Base-by-base conservation (phyloP, 2,797 vertebrate genomes). In the Zalophus californianus region DNA sequence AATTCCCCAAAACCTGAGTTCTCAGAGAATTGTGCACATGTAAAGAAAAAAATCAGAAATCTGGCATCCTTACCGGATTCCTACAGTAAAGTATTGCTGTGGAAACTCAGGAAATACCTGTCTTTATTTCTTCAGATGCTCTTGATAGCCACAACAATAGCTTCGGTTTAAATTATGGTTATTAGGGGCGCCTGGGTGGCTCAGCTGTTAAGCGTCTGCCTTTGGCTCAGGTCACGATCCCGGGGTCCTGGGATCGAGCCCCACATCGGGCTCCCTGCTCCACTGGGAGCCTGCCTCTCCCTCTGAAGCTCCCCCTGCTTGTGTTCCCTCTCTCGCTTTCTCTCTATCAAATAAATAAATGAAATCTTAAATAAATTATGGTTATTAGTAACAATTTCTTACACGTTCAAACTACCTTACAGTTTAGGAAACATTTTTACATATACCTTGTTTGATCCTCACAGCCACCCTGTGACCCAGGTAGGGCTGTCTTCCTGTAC, bases 341-440 rank as follows among this genome's bases (percentile, higher is more conserved):
- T 44, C 44, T 44, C 44, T 44, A 1, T 44, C 44, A 44, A 44
- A 44, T 44, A 44, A 44, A 44, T 44, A 44, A 44, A 44, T 44
- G 9, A 44, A 44, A 44, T 44, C 44, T 44, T 44, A 44, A 44
- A 44, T 88, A 77, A 88, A 70, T 86, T 70, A 25, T 29, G 72
- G 35, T 32, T 73, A 73, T 54, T 73, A 79, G 58, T 8, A 77
- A n/a, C 15, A 29, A 60, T 88, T 54, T 83, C 13, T 88, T 82
- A 68, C 23, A 84, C 78, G 66, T 87, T 88, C 29, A 44, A 27
- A 41, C 52, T 94, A 60, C 29, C 48, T 85, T 68, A 20, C 7
- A 20, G 25, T 92, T 92, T 86, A 95, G 52, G 83, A 96, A 94
- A 83, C 44, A 77, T 58, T 88, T 60, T 62, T 75, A 92, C 8